Evolutionary conservation across 2,113 vertebrate genomes (phyloP).

Genomic region (Sceloporus tristichus): DNA sequence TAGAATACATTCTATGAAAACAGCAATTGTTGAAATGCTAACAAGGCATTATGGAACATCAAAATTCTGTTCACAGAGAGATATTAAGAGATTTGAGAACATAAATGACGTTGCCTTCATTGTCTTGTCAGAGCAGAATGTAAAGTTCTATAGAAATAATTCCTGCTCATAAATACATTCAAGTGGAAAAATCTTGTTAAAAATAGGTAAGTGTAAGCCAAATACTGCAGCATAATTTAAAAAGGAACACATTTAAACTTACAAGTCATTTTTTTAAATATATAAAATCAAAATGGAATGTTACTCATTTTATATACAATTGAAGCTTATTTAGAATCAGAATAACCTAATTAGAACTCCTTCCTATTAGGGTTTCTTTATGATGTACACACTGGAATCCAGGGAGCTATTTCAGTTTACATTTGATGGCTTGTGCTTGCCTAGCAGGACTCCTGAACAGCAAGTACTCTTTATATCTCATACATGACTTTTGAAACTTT

Average conservation of each 20-base stretch:
- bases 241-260: slow-evolving; percentile 7
- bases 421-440: not conserved
- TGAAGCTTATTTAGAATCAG: slow-evolving; percentile 21
- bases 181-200: slow-evolving; percentile 1
- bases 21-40: slow-evolving; percentile 10
- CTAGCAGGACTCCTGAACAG: not conserved
- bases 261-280: not conserved
- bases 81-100: slow-evolving; percentile 15
- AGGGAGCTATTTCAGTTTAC: not conserved
- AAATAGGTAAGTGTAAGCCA: not conserved
- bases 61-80: not conserved
- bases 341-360: not conserved
- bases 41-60: not conserved
- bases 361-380: not conserved
- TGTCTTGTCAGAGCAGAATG: not conserved
- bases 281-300: slow-evolving; percentile 19
- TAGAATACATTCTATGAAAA: not conserved
- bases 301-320: not conserved
- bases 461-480: not conserved
- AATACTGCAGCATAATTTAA: not conserved
- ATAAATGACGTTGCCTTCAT: slow-evolving; percentile 1
- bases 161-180: not conserved
- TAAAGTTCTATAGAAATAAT: not conserved
- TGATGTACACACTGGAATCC: not conserved
- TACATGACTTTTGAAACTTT: not conserved